A percentile compares a stretch with the other conserved stretches of the same genome.
phyloP scores from a whole-genome alignment of 2,797 vertebrate species.

The Chiloscyllium punctatum region DNA sequence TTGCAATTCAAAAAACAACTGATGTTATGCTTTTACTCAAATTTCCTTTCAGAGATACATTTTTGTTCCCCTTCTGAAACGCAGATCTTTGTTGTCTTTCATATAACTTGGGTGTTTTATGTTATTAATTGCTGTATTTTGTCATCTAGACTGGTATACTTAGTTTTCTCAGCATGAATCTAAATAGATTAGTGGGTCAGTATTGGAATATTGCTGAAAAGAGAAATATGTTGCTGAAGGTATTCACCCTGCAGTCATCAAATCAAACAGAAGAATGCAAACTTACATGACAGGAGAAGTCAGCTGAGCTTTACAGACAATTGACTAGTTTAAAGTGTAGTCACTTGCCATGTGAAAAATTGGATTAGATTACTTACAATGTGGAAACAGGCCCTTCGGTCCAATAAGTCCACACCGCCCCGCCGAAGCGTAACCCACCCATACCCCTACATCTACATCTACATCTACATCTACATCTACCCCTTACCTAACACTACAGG shows the following conservation, averaged over 20 bases:
- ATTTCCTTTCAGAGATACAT: not conserved
- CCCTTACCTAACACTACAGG: too few relatives aligned
- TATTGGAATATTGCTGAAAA: not conserved
- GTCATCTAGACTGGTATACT: not conserved
- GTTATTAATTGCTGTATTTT: not conserved
- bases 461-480: too few relatives aligned
- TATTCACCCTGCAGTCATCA: not conserved
- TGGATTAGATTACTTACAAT: too few relatives aligned
- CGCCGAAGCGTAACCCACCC: too few relatives aligned
- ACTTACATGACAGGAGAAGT: not conserved
- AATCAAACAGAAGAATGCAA: not conserved
- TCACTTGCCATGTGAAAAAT: not conserved
- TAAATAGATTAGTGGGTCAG: not conserved
- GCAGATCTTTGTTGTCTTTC: not conserved
- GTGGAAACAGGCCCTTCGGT: too few relatives aligned
- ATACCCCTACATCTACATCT: too few relatives aligned
- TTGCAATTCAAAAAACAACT: not conserved
- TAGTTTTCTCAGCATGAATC: not conserved
- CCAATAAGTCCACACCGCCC: too few relatives aligned
- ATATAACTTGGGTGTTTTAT: not conserved
- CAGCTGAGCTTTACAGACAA: not conserved
- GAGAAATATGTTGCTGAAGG: not conserved
- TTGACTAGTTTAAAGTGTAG: not conserved
- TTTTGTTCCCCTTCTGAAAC: not conserved
- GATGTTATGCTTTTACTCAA: not conserved